phyloP scores from a whole-genome alignment of 2,888 invertebrate species.

The Stenchaetothrips biformis region DNA sequence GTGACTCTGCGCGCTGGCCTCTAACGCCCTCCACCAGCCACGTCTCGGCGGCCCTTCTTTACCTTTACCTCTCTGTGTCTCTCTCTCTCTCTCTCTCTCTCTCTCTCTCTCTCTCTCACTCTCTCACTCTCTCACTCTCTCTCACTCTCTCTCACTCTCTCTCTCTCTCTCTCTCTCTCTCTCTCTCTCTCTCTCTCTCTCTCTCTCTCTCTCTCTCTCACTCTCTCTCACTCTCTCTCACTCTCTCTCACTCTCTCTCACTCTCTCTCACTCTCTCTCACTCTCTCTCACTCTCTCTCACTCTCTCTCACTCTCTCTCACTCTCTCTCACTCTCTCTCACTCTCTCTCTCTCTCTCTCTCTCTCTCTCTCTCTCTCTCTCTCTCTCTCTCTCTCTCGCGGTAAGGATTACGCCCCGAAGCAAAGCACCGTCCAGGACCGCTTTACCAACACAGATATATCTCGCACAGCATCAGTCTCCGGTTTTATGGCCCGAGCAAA shows the following conservation, averaged over 20 bases:
- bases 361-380: slow-evolving; percentile 5
- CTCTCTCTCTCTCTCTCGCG: slow-evolving; percentile 14
- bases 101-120: slow-evolving; percentile 26
- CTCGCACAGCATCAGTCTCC: background rate
- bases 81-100: slow-evolving; percentile 28
- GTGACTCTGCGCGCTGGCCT: too few species aligned
- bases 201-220: slow-evolving; percentile 36
- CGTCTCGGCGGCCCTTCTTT: slow-evolving; percentile 42
- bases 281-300: slow-evolving; percentile 8
- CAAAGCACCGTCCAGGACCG: background rate
- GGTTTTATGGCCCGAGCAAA: background rate
- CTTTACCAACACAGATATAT: background rate
- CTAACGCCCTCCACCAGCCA: too few species aligned
- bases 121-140: too few species aligned
- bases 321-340: slow-evolving; percentile 42
- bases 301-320: slow-evolving; percentile 42
- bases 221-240: slow-evolving; percentile 40
- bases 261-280: slow-evolving; percentile 43
- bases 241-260: slow-evolving; percentile 38
- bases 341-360: slow-evolving; percentile 30
- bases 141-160: slow-evolving; percentile 26
- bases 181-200: slow-evolving; percentile 38
- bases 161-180: slow-evolving; percentile 43
- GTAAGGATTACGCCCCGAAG: background rate
- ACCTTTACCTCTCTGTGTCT: slow-evolving; percentile 42